Base-by-base conservation (phyloP, 2,113 vertebrate genomes). In the Tychaedon coryphoeus region DNA sequence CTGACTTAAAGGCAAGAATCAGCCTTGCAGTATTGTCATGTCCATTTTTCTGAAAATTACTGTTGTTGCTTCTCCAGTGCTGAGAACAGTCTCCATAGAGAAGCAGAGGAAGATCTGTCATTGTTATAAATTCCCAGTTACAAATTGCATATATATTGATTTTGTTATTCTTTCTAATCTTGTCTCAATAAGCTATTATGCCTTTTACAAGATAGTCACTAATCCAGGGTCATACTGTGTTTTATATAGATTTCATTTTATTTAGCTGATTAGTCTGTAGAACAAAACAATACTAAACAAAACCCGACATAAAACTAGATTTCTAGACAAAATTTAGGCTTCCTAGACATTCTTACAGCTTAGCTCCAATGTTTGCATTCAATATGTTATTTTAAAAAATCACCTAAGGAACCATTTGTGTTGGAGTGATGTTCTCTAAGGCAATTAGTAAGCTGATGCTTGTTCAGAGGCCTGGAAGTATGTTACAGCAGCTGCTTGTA, bases 401-500 rank as follows among this genome's bases (percentile, higher is more conserved):
- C 19, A 65, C 12, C 8, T 45, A 56, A 74, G 22, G 40, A 78
- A 50, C 78, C 1, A 18, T 66, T 83, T 77, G 22, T 81, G n/a
- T 81, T 91, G 26, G 62, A 92, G 33, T 78, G 51, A 43, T 81
- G 53, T 48, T 90, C 51, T 88, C 22, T 88, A 38, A 56, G 64
- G 64, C 65, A 66, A 12, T 86, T 88, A 77, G 75, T 70, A 62
- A 94, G 43, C 33, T 60, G 36, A 43, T 67, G 76, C 15, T 60
- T 88, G 34, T 86, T 77, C 34, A 81, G 75, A 89, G n/a, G 43
- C 38, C 62, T 95, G 85, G 36, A 75, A 90, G 43, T 70, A 47
- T 66, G 53, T 74, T 93, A 45, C 4, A 88, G 69, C 67, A 93
- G 75, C 88, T 94, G 78, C 66, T 86, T 64, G n/a, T 83, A 29